phyloP scores from a whole-genome alignment of 2,888 invertebrate species.

The Meiosimyza platycephala region DNA sequence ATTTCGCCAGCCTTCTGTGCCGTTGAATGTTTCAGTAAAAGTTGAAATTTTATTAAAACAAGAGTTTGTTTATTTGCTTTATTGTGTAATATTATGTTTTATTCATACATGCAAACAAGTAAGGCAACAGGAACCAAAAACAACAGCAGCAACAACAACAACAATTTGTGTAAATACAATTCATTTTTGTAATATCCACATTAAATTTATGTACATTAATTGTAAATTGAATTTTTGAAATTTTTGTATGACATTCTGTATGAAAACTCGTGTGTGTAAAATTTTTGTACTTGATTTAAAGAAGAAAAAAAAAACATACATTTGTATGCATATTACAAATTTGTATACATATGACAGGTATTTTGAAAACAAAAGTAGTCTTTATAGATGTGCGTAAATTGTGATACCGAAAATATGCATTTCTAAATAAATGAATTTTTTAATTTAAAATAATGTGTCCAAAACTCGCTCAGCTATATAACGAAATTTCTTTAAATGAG shows the following conservation, averaged over 20 bases:
- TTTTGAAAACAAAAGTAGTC: too few species aligned
- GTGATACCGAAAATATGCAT: too few species aligned
- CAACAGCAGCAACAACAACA: neutral
- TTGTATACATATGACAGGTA: neutral
- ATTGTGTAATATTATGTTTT: neutral
- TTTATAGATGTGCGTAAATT: too few species aligned
- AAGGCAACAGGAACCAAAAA: neutral
- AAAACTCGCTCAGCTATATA: too few species aligned
- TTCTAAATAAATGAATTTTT: too few species aligned
- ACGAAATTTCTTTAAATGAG: too few species aligned
- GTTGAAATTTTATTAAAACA: too few species aligned
- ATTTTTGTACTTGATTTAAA: conserved; percentile 9
- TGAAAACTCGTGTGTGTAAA: conserved; percentile 2
- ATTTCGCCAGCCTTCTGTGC: too few species aligned
- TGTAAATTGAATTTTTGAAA: conserved; percentile 15
- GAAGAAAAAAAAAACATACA: neutral
- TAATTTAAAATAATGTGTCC: too few species aligned
- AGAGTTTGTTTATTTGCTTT: neutral
- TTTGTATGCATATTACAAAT: neutral
- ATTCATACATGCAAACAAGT: conserved; percentile 6
- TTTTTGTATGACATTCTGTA: conserved; percentile 13
- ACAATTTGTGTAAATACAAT: neutral
- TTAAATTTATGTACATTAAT: neutral
- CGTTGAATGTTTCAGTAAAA: too few species aligned
- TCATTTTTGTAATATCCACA: conserved; percentile 12